Conservation (phyloP, 2,113 vertebrate species). For the Synodontis membranacea region DNA sequence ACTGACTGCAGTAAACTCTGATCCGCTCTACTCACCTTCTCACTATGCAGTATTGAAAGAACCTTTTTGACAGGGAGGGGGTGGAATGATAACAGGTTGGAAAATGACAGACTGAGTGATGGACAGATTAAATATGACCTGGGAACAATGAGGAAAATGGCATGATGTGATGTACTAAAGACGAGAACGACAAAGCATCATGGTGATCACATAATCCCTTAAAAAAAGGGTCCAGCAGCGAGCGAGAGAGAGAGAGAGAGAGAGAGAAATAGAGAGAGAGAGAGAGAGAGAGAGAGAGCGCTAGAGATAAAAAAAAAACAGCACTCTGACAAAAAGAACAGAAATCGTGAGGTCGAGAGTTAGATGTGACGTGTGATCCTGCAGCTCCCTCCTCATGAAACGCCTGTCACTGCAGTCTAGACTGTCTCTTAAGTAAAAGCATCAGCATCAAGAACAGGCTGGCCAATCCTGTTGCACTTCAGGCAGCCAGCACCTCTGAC, state of each 20-base stretch:
- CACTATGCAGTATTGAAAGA: constrained; percentile 43
- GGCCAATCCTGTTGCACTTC: constrained; percentile 34
- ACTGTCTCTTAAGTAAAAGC: constrained; percentile 49
- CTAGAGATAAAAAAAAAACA: background rate
- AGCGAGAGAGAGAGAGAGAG: background rate
- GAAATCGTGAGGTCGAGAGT: constrained; percentile 31
- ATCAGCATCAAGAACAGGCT: constrained; percentile 34
- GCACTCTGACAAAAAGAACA: background rate
- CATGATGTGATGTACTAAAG: constrained; percentile 33
- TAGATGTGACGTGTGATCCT: constrained; percentile 43
- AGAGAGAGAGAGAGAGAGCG: background rate
- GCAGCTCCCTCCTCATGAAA: constrained; percentile 51
- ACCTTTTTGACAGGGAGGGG: background rate
- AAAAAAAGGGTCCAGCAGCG: background rate
- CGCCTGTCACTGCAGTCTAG: constrained; percentile 57
- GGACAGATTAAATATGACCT: constrained; percentile 35
- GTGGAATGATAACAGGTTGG: constrained; percentile 29
- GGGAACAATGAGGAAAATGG: constrained; percentile 29
- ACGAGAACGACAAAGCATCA: constrained; percentile 35
- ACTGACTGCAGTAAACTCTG: constrained; percentile 43
- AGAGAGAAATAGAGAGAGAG: background rate
- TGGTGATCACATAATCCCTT: constrained; percentile 10
- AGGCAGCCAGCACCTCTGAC: constrained; percentile 10
- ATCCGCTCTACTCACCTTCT: constrained; percentile 57
- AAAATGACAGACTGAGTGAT: constrained; percentile 43